Evolutionary conservation across 1,140 invertebrate genomes (phyloP).

Genomic region (Triops longicaudatus): DNA sequence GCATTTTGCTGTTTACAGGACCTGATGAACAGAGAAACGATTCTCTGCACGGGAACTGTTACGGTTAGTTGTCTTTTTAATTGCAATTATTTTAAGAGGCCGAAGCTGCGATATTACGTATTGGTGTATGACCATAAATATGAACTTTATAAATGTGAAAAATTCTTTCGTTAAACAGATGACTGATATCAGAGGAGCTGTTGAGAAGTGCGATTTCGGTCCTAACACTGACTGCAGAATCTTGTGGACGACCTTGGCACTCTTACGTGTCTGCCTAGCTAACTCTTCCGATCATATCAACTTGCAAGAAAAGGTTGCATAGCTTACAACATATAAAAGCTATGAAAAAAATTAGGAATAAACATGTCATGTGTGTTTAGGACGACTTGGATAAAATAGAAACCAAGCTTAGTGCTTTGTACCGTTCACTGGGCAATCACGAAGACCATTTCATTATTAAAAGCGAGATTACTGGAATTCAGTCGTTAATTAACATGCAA

Average conservation of each 20-base stretch:
- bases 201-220: background rate
- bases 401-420: background rate
- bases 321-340: too few species aligned
- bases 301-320: background rate
- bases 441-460: background rate
- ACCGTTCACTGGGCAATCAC: background rate
- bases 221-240: background rate
- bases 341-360: too few species aligned
- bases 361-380: background rate
- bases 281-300: background rate
- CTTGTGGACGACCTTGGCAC: background rate
- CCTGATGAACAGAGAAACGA: background rate
- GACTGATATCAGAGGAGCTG: background rate
- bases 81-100: too few species aligned
- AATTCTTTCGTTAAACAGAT: background rate
- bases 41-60: background rate
- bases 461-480: background rate
- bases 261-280: background rate
- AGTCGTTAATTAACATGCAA: background rate
- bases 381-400: background rate
- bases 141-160: too few species aligned
- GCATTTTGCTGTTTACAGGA: background rate
- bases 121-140: too few species aligned
- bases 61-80: background rate
- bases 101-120: too few species aligned